A percentile compares a stretch with the other conserved stretches of the same genome.
Conservation (phyloP, 2,888 invertebrate species). For the Cosmia pyralina region DNA sequence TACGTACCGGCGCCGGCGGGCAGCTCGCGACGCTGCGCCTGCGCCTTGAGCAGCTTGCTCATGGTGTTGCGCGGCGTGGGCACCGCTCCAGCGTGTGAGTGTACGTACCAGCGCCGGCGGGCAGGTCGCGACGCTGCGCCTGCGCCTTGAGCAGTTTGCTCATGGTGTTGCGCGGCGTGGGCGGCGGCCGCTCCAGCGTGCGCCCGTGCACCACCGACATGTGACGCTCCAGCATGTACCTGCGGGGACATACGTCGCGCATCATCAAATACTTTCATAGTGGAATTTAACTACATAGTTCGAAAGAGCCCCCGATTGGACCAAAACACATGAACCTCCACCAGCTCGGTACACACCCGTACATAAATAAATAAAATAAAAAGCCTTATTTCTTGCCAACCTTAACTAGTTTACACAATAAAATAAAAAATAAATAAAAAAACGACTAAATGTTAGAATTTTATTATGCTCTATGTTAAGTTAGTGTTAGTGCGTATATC, state of each 20-base stretch:
- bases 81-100: conserved; percentile 1
- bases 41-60: conserved; percentile 78
- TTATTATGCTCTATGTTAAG: too few relatives aligned
- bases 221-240: conserved; percentile 88
- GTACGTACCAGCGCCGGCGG: conserved; percentile 33
- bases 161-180: conserved; percentile 88
- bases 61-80: conserved; percentile 33
- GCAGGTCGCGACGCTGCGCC: conserved; percentile 72
- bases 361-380: too few relatives aligned
- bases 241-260: conserved; percentile 31
- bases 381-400: too few relatives aligned
- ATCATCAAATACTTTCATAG: not conserved
- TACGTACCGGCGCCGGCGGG: conserved; percentile 33
- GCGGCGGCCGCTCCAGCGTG: conserved; percentile 85
- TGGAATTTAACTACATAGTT: too few relatives aligned
- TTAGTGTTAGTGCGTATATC: too few relatives aligned
- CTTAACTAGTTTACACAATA: too few relatives aligned
- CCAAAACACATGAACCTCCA: too few relatives aligned
- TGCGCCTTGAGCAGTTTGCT: conserved; percentile 88
- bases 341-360: too few relatives aligned
- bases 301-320: too few relatives aligned
- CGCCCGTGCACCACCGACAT: conserved; percentile 82
- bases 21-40: conserved; percentile 75
- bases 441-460: too few relatives aligned
- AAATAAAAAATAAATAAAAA: too few relatives aligned